Evolutionary conservation across 1,140 invertebrate species (phyloP).

Genomic region (Drosophila melanica): DNA sequence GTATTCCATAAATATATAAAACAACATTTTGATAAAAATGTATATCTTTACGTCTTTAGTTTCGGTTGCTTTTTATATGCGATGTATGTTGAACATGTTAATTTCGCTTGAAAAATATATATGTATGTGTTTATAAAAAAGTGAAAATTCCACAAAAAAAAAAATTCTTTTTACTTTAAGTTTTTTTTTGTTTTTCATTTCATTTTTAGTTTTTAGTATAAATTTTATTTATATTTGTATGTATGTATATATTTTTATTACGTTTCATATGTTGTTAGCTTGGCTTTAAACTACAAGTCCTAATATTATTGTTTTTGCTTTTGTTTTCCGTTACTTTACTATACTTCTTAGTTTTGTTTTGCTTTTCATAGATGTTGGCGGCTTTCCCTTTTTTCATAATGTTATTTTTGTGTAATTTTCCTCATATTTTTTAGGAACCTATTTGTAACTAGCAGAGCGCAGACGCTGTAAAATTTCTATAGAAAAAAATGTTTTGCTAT

Average conservation of each 20-base stretch:
- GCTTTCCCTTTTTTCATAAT: slow-evolving; percentile 25
- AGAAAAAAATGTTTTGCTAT: slow-evolving; percentile 73
- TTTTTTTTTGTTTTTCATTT: slow-evolving; percentile 12
- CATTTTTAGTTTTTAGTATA: slow-evolving; percentile 47
- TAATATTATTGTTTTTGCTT: slow-evolving; percentile 66
- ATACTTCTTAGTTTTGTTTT: slow-evolving; percentile 48
- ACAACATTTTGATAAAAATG: slow-evolving; percentile 47
- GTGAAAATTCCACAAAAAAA: slow-evolving; percentile 43
- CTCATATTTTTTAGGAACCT: slow-evolving; percentile 69
- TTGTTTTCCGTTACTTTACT: slow-evolving; percentile 46
- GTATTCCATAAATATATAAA: slow-evolving; percentile 63
- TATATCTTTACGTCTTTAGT: slow-evolving; percentile 63
- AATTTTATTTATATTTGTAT: slow-evolving; percentile 70
- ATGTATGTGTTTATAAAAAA: slow-evolving; percentile 34
- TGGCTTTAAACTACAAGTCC: slow-evolving; percentile 73
- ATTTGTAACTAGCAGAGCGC: slow-evolving; percentile 77
- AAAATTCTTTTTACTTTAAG: slow-evolving; percentile 15
- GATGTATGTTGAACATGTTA: slow-evolving; percentile 70
- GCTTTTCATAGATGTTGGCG: slow-evolving; percentile 25
- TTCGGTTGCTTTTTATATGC: slow-evolving; percentile 52
- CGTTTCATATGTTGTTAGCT: slow-evolving; percentile 68
- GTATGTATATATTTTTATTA: slow-evolving; percentile 46
- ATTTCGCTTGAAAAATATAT: slow-evolving; percentile 76
- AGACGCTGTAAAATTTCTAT: slow-evolving; percentile 64
- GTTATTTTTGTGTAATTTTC: slow-evolving; percentile 32